Conservation (phyloP, 2,888 invertebrate genomes). For the Dryobota labecula region DNA sequence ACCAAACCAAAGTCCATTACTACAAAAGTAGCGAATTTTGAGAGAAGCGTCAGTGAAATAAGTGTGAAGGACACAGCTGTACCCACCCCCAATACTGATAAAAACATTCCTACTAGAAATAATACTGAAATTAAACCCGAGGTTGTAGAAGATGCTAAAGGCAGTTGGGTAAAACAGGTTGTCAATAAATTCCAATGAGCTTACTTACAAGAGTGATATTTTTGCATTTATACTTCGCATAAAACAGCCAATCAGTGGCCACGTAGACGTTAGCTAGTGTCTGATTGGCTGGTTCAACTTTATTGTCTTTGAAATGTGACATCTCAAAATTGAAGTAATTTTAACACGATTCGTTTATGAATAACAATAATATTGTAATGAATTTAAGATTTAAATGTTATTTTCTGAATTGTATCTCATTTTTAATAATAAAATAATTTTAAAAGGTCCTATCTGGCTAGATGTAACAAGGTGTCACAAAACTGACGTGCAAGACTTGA, state of each 20-base stretch:
- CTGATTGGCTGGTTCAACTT: conserved; percentile 36
- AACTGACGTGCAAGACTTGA: conserved; percentile 46
- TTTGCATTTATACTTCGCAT: conserved; percentile 79
- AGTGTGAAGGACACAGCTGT: conserved; percentile 66
- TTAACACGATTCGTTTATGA: conserved; percentile 16
- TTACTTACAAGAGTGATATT: conserved; percentile 74
- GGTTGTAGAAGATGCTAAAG: conserved; percentile 84
- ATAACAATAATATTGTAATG: conserved; percentile 27
- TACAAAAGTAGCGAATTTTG: conserved; percentile 84
- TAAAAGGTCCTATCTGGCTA: conserved; percentile 15
- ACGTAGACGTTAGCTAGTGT: conserved; percentile 11
- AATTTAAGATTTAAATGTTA: conserved; percentile 24
- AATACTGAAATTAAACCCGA: conserved; percentile 69
- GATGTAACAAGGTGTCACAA: conserved; percentile 25
- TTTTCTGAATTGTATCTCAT: conserved; percentile 45
- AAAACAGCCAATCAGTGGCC: conserved; percentile 35
- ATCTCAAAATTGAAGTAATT: conserved; percentile 24
- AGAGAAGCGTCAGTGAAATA: conserved; percentile 77
- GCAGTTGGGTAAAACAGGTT: conserved; percentile 94
- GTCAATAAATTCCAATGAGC: conserved; percentile 93
- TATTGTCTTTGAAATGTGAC: conserved; percentile 39
- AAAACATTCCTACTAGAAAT: conserved; percentile 70
- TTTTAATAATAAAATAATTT: conserved; percentile 25
- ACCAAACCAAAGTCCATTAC: conserved; percentile 82
- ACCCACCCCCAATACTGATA: conserved; percentile 57